Evolutionary conservation across 2,888 invertebrate species (phyloP), one percentile per base, ranked within the genome.

Genomic region (Chymomyza amoena): DNA sequence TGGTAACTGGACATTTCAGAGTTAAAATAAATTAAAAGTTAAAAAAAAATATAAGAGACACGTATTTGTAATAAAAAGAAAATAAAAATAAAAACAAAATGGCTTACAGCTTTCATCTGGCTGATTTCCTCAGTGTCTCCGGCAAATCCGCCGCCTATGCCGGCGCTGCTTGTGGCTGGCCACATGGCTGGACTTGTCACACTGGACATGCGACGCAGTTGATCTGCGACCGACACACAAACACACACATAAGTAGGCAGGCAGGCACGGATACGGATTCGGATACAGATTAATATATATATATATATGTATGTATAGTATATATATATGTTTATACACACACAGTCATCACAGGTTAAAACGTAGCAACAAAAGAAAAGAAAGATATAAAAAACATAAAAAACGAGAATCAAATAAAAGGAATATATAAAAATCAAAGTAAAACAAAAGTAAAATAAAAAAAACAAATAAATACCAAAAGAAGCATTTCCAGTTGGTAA

Each of bases 21-120:
- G 32, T 20, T 1, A 32, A 64, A 73, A 70, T 72, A 62, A 73
- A 72, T 71, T 61, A 64, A 70, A 69, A 74, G 63, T n/a, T n/a
- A 64, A 70, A 75, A 74, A 73, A 68, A 39, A 45, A 39, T 15
- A 59, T 39, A 18, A 59, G 10, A 28, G 5, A 64, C 50, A 64
- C 3, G 4, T 25, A 20, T 20, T 20, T 20, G 25, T 25, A 25
- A 56, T 36, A 54, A 28, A 60, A 73, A 28, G 51, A 59, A 66
- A 64, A 63, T n/a, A 6, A n/a, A 61, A 45, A 10, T 64, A 65
- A 61, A 51, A 69, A 39, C 54, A 20, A 50, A 68, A 79, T 89
- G 89, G 91, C 92, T 92, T 92, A 92, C 92, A 89, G 91, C 89
- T 91, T 90, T 91, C 74, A 92, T 89, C 87, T 90, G 91, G 91